phyloP scores from a whole-genome alignment of 1,140 invertebrate species.

The Triops longicaudatus region DNA sequence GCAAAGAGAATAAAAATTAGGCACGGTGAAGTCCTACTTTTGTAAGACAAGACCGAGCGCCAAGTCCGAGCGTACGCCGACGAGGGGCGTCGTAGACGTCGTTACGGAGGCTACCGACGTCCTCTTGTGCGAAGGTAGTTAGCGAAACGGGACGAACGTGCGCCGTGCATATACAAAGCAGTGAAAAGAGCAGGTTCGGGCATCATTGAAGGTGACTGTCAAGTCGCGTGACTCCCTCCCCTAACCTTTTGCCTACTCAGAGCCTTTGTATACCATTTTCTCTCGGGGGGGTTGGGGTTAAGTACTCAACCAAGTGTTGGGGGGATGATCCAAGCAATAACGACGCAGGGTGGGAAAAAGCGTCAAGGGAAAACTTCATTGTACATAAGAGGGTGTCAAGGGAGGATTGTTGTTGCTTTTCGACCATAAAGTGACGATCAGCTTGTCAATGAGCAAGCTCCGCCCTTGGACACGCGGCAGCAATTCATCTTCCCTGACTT shows the following conservation, averaged over 20 bases:
- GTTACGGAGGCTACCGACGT: background rate
- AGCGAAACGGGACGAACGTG: slow-evolving; percentile 13
- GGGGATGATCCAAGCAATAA: slow-evolving; percentile 2
- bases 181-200: background rate
- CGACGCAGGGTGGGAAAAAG: slow-evolving; percentile 10
- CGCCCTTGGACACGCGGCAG: background rate
- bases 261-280: background rate
- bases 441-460: background rate
- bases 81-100: background rate
- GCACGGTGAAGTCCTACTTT: background rate
- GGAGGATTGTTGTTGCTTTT: slow-evolving; percentile 11
- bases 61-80: slow-evolving; percentile 4
- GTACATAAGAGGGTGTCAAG: slow-evolving; percentile 14
- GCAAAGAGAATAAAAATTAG: background rate
- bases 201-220: background rate
- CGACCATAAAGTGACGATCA: slow-evolving; percentile 11
- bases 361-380: background rate
- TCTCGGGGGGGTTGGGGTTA: background rate
- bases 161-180: slow-evolving; percentile 4
- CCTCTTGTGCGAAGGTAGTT: slow-evolving; percentile 10
- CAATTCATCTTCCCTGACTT: background rate
- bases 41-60: background rate
- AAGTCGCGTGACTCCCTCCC: background rate
- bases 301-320: background rate
- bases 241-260: background rate